Percentiles rank a stretch among this genome's conserved stretches.
phyloP scores from a whole-genome alignment of 1,140 invertebrate genomes.

The Nomia melanderi region DNA sequence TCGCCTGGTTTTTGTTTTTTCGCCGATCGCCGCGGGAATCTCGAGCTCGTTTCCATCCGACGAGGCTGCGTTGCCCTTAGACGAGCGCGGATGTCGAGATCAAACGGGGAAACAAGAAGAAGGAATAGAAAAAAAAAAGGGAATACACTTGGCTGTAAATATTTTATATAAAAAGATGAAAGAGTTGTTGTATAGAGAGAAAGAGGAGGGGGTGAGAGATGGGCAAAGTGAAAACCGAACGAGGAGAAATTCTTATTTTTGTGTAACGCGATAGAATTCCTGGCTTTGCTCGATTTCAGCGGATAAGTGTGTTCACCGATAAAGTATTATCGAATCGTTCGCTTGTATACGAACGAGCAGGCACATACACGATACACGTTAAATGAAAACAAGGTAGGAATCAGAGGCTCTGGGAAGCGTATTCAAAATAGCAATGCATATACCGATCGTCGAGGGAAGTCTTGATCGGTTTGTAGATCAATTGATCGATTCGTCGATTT shows the following conservation, averaged over 20 bases:
- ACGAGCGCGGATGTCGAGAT: too few relatives aligned
- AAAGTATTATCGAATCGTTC: slow-evolving; percentile 36
- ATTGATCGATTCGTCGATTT: too few relatives aligned
- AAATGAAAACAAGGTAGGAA: too few relatives aligned
- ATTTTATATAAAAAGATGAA: slow-evolving; percentile 24
- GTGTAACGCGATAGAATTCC: slow-evolving; percentile 12
- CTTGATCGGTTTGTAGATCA: too few relatives aligned
- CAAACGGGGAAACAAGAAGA: neutral
- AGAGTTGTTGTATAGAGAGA: slow-evolving; percentile 15
- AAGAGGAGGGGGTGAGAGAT: neutral
- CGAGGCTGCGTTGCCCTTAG: slow-evolving; percentile 13
- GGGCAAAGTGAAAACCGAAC: neutral
- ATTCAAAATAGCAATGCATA: slow-evolving; percentile 46
- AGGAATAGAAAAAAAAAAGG: neutral
- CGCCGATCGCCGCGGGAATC: too few relatives aligned
- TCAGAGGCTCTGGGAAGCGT: neutral
- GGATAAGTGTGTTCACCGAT: slow-evolving; percentile 25
- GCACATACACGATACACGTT: too few relatives aligned
- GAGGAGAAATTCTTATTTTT: slow-evolving; percentile 41
- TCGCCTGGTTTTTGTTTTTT: too few relatives aligned
- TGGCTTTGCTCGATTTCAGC: slow-evolving; percentile 30
- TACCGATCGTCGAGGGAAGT: neutral
- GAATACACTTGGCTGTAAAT: slow-evolving; percentile 32
- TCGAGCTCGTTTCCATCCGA: too few relatives aligned
- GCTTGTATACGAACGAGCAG: too few relatives aligned